Percentiles rank a stretch among this genome's conserved stretches.
Conservation (phyloP, 2,113 vertebrate genomes). For the Lasiurus borealis region DNA sequence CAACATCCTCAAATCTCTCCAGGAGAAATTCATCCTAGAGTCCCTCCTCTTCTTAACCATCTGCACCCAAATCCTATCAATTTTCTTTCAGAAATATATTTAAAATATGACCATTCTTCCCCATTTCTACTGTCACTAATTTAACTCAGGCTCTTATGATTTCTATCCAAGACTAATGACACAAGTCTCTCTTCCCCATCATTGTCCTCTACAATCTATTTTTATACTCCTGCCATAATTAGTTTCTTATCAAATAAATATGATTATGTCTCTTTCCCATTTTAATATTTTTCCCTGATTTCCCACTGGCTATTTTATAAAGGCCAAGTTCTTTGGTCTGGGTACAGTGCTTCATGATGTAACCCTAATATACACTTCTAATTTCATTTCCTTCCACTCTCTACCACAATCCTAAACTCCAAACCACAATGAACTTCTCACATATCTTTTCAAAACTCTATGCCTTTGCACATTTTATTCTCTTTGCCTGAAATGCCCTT, state of each 20-base stretch:
- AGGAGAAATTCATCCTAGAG: background rate
- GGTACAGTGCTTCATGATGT: conserved; percentile 17
- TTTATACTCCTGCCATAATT: background rate
- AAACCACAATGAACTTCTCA: conserved; percentile 72
- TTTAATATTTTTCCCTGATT: background rate
- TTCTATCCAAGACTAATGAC: background rate
- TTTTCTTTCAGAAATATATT: conserved; percentile 15
- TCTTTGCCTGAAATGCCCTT: conserved; percentile 76
- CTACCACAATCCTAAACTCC: conserved; percentile 67
- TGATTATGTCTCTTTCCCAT: background rate
- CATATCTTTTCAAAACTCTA: conserved; percentile 69
- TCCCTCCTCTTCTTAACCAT: background rate
- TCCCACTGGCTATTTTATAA: background rate
- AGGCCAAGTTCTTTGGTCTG: conserved; percentile 27
- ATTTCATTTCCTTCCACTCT: conserved; percentile 74
- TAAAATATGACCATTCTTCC: background rate
- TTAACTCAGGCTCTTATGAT: background rate
- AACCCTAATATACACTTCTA: conserved; percentile 53
- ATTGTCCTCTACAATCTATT: background rate
- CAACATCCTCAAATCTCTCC: background rate
- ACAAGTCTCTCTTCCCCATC: background rate
- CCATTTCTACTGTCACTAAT: background rate
- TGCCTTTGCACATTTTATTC: conserved; percentile 73
- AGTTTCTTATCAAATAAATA: conserved; percentile 58
- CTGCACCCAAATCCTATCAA: background rate